Evolutionary conservation across 2,113 vertebrate genomes (phyloP).

Genomic region (Nothoprocta pentlandii): DNA sequence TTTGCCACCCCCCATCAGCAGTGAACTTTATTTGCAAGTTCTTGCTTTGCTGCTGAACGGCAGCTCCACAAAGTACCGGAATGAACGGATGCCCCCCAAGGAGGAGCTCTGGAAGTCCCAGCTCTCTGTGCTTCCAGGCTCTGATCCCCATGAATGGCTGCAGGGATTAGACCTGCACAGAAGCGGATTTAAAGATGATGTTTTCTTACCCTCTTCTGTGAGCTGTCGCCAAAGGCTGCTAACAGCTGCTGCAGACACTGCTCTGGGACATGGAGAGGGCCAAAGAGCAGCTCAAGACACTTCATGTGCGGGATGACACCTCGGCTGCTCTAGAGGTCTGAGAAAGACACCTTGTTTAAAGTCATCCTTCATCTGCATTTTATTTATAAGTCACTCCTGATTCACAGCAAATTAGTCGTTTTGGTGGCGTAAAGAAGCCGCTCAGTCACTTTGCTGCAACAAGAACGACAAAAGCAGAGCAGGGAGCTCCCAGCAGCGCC

Average conservation of each 20-base stretch:
- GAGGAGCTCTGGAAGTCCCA: background rate
- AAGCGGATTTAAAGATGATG: background rate
- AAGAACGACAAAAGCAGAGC: background rate
- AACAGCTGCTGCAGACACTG: background rate
- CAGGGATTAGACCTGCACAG: background rate
- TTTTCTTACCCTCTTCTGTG: background rate
- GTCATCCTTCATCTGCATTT: background rate
- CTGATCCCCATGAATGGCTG: background rate
- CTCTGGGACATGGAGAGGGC: background rate
- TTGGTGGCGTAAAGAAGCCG: background rate
- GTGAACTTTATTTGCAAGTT: background rate
- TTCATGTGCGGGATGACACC: rapidly evolving
- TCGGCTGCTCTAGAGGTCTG: background rate
- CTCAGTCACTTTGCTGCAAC: background rate
- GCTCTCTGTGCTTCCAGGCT: background rate
- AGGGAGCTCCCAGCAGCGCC: background rate
- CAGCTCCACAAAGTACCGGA: constrained; percentile 2
- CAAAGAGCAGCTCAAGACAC: background rate
- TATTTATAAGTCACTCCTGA: background rate
- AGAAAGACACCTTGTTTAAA: background rate
- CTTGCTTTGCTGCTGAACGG: background rate
- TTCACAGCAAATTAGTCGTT: background rate
- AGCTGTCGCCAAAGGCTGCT: background rate
- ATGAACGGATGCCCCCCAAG: background rate
- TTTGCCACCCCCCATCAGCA: background rate